Base-by-base conservation (phyloP, 2,888 invertebrate species). In the Microctonus aethiopoides region DNA sequence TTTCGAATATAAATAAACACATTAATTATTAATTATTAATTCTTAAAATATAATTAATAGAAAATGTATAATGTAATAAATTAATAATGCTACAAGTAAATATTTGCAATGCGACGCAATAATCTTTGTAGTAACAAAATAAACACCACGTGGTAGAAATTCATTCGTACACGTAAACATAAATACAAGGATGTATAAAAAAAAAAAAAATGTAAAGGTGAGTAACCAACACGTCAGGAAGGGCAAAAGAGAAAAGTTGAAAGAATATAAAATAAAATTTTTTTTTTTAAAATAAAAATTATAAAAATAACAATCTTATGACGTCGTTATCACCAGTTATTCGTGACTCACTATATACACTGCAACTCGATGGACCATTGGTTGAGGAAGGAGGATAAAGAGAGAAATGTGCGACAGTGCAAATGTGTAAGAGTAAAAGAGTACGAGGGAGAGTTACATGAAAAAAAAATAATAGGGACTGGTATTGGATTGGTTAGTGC, bases 281-380 rank as follows among this genome's bases (percentile, higher is more conserved):
- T n/a, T n/a, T n/a, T n/a, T n/a, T n/a, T n/a, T n/a, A n/a, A n/a
- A n/a, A n/a, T n/a, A n/a, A 71, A n/a, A n/a, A n/a, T n/a, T n/a
- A n/a, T n/a, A n/a, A n/a, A n/a, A n/a, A n/a, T n/a, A n/a, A 71
- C 63, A 57, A 70, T 70, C 62, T 66, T 67, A 65, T 71, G 72
- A 72, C 71, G 69, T 74, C 72, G 65, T 66, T 68, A 59, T 66
- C 24, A 10, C 64, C 64, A 46, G 70, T 67, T 64, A 62, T 67
- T 64, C 54, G 72, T 81, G 79, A 81, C 73, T 81, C 81, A 81
- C 72, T 26, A n/a, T 29, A 26, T 54, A 24, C n/a, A 24, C n/a
- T 54, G 24, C 46, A 46, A 46, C 16, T 16, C 46, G 46, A 46
- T 46, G 24, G 24, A 24, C 54, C 24, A 54, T 26, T 54, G 26